A percentile compares a stretch with the other conserved stretches of the same genome.
phyloP scores from a whole-genome alignment of 2,113 vertebrate genomes.

The Zosterops borbonicus region DNA sequence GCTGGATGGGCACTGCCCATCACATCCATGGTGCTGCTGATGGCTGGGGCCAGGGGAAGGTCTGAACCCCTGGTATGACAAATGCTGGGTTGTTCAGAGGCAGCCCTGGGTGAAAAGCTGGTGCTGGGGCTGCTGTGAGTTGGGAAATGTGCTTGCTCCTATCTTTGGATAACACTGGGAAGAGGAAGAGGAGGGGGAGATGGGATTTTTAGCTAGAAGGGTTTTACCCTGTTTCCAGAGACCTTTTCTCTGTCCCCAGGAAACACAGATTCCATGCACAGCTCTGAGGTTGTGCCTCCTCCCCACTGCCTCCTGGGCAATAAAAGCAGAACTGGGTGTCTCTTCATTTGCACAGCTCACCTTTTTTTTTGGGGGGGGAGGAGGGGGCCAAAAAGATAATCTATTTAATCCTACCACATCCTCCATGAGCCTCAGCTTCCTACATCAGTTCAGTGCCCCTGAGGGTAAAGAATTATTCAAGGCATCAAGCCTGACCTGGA shows the following conservation, averaged over 20 bases:
- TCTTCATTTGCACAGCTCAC: constrained; percentile 31
- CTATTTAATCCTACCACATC: constrained; percentile 42
- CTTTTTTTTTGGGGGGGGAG: neutral
- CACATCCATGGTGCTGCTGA: fast-evolving
- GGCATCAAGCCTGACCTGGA: constrained; percentile 64
- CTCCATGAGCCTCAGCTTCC: neutral
- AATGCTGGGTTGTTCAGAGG: fast-evolving
- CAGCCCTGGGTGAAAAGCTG: neutral
- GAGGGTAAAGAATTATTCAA: constrained; percentile 61
- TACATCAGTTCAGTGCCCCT: constrained; percentile 44
- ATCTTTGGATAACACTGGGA: neutral
- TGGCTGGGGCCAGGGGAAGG: neutral
- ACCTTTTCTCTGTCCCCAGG: neutral
- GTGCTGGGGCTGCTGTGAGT: neutral
- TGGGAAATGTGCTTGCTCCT: neutral
- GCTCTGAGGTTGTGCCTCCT: neutral
- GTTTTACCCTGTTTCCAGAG: neutral
- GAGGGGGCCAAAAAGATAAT: constrained; percentile 30
- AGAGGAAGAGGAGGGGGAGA: neutral
- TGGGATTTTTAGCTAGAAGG: neutral
- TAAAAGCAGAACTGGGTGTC: neutral
- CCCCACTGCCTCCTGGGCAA: neutral
- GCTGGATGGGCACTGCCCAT: neutral
- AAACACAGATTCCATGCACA: neutral
- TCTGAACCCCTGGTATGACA: neutral